These are phyloP conservation scores for Panorpa germanica DNA, from an alignment of 2,888 invertebrate species.

Conservation along the genomic window DNA sequence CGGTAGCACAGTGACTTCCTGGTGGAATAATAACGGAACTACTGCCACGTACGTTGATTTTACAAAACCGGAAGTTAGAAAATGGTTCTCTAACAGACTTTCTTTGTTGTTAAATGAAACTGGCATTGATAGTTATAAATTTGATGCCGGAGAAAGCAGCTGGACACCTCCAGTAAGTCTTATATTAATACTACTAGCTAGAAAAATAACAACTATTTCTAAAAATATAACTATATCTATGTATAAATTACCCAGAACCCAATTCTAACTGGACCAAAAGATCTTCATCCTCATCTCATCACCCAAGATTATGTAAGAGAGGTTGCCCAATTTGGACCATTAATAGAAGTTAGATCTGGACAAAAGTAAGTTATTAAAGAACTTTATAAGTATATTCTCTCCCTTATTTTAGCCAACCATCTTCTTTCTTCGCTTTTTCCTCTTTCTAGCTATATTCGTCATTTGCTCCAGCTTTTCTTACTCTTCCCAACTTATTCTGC, in stretches of 20 bases:
- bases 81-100: constrained; percentile 34
- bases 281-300: constrained; percentile 23
- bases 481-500: too few species aligned
- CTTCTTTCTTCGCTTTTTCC: too few species aligned
- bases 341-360: constrained; percentile 48
- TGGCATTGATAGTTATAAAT: constrained; percentile 55
- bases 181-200: constrained; percentile 2
- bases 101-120: constrained; percentile 33
- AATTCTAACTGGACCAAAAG: constrained; percentile 30
- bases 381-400: too few species aligned
- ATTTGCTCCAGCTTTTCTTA: too few species aligned
- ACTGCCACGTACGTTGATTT: constrained; percentile 47
- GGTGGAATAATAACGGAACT: constrained; percentile 34
- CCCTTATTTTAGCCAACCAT: too few species aligned
- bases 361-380: constrained; percentile 21
- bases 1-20: constrained; percentile 27
- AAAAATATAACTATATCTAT: not conserved
- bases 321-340: constrained; percentile 31
- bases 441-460: too few species aligned
- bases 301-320: constrained; percentile 30
- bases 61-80: constrained; percentile 43
- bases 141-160: constrained; percentile 55
- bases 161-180: constrained; percentile 31
- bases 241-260: constrained; percentile 24
- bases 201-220: not conserved